Evolutionary conservation across 2,797 vertebrate species (phyloP).

Genomic region (Periparus ater): DNA sequence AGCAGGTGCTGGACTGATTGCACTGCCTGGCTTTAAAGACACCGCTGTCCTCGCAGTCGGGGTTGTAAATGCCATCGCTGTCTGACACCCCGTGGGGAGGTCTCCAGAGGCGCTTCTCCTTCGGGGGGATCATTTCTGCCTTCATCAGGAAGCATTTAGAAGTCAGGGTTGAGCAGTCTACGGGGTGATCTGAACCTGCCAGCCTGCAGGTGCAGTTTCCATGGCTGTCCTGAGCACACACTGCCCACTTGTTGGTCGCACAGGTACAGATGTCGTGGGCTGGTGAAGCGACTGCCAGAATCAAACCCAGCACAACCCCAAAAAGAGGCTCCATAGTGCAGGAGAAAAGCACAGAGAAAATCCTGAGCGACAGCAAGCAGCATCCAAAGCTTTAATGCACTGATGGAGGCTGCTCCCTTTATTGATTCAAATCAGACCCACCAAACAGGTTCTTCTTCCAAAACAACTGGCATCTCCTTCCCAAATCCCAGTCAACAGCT

Average conservation of each 20-base stretch:
- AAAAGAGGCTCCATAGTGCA: background rate
- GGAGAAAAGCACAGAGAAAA: background rate
- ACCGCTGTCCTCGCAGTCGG: conserved; percentile 77
- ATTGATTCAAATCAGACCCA: conserved; percentile 36
- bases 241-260: conserved; percentile 45
- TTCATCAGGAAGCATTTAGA: conserved; percentile 88
- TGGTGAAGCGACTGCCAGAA: background rate
- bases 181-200: background rate
- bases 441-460: conserved; percentile 49
- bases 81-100: conserved; percentile 75
- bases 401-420: background rate
- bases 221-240: background rate
- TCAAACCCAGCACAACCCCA: background rate
- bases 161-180: conserved; percentile 69
- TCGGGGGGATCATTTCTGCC: conserved; percentile 72
- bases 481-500: background rate
- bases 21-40: conserved; percentile 86
- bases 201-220: conserved; percentile 51
- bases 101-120: conserved; percentile 55
- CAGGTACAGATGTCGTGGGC: conserved; percentile 38
- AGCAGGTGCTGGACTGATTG: conserved; percentile 82
- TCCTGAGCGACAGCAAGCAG: background rate
- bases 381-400: background rate
- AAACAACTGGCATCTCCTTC: background rate
- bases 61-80: conserved; percentile 88